Conservation (phyloP, 1,140 invertebrate genomes). For the Notospermus geniculatus region DNA sequence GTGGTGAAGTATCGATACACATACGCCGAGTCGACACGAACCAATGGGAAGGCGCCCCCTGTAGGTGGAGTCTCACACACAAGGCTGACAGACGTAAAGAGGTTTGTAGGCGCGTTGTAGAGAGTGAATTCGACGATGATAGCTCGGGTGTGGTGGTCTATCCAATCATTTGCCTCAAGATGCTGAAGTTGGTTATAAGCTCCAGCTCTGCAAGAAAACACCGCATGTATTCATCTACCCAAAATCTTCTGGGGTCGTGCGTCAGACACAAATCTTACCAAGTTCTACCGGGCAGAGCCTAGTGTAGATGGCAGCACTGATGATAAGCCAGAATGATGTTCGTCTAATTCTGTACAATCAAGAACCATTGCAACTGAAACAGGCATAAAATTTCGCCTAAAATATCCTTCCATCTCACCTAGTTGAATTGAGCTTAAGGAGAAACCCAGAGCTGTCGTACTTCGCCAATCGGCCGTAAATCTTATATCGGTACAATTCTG, state of each 20-base stretch:
- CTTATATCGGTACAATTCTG: slow-evolving; percentile 7
- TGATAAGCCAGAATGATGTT: not conserved
- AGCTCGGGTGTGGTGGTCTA: slow-evolving; percentile 36
- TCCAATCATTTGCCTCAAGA: slow-evolving; percentile 34
- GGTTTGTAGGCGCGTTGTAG: slow-evolving; percentile 42
- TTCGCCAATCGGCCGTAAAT: slow-evolving; percentile 17
- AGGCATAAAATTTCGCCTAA: too few species aligned
- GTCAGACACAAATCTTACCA: not conserved
- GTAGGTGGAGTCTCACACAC: slow-evolving; percentile 37
- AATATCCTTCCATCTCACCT: slow-evolving; percentile 33
- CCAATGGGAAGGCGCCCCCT: slow-evolving; percentile 33
- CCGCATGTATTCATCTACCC: too few species aligned
- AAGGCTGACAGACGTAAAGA: slow-evolving; percentile 45
- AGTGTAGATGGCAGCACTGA: not conserved
- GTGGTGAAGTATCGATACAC: slow-evolving; percentile 45
- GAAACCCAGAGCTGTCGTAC: slow-evolving; percentile 37
- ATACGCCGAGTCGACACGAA: slow-evolving; percentile 35
- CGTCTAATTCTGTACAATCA: too few species aligned
- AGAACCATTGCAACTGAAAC: not conserved
- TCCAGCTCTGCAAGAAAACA: slow-evolving; percentile 24
- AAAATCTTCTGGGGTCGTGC: not conserved
- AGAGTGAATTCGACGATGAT: slow-evolving; percentile 47
- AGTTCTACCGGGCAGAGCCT: too few species aligned
- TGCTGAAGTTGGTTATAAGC: slow-evolving; percentile 27
- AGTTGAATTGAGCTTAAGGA: slow-evolving; percentile 30